Evolutionary conservation across 1,140 invertebrate genomes (phyloP).

Genomic region (Holcopasites calliopsidis): DNA sequence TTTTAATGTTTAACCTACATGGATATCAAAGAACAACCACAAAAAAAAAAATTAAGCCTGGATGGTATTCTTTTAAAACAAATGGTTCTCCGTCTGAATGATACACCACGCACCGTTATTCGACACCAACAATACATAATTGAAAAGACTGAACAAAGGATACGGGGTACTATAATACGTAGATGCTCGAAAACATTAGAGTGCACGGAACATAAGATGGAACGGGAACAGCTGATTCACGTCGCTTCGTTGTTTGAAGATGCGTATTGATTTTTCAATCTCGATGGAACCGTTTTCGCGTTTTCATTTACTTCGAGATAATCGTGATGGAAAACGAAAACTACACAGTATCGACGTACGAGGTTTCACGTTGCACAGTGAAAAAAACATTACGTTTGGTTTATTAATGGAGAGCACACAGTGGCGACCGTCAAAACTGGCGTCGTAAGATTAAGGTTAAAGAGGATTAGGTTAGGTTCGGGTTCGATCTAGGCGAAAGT

Average conservation of each 20-base stretch:
- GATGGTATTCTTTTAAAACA: too few relatives aligned
- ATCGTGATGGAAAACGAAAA: neutral
- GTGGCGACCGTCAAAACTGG: slow-evolving; percentile 19
- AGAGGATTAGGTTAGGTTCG: slow-evolving; percentile 5
- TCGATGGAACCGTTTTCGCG: neutral
- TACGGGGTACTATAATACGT: neutral
- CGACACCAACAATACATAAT: slow-evolving; percentile 15
- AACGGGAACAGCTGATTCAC: slow-evolving; percentile 65
- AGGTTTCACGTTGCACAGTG: neutral
- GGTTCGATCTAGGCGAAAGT: neutral
- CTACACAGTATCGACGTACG: neutral
- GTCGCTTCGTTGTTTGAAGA: slow-evolving; percentile 48
- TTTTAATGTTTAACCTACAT: too few relatives aligned
- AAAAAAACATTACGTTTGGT: neutral
- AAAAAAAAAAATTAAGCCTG: too few relatives aligned
- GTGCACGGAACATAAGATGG: slow-evolving; percentile 15
- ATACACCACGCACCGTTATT: neutral
- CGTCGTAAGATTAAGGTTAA: slow-evolving; percentile 43
- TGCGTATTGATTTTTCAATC: slow-evolving; percentile 60
- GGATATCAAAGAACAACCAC: too few relatives aligned
- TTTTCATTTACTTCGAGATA: neutral
- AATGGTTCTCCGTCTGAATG: too few relatives aligned
- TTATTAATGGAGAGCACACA: neutral
- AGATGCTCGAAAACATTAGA: neutral
- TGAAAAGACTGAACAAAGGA: neutral